Percentiles rank a stretch among this genome's conserved stretches.
Conservation (phyloP, 2,888 invertebrate genomes). For the Polyploca ridens region DNA sequence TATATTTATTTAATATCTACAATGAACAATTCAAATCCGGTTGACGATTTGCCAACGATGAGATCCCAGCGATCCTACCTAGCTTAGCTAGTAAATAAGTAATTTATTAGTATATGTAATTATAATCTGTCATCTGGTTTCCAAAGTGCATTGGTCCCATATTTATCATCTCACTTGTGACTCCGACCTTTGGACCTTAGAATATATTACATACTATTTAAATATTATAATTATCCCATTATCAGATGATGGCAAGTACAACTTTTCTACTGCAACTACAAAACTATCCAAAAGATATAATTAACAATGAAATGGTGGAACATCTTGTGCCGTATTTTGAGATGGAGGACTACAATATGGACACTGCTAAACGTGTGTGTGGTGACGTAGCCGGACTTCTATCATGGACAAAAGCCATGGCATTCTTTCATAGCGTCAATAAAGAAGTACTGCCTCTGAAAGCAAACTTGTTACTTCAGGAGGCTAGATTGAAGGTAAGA, state of each 20-base stretch:
- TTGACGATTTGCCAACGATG: no score
- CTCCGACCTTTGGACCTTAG: no score
- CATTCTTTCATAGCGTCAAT: conserved; percentile 97
- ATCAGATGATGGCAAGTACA: conserved; percentile 96
- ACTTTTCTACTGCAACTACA: conserved; percentile 96
- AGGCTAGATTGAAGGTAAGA: conserved; percentile 90
- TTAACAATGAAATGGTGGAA: conserved; percentile 99
- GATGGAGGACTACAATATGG: conserved; percentile 99
- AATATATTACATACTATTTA: neutral
- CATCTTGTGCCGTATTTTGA: conserved; percentile 95
- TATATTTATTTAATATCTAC: no score
- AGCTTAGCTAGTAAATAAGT: no score
- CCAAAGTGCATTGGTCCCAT: no score
- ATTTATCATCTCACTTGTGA: no score
- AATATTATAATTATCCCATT: conserved; percentile 16
- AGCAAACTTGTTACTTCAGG: conserved; percentile 95
- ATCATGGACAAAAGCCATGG: conserved; percentile 98
- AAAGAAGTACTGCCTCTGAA: conserved; percentile 98
- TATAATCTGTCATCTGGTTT: no score
- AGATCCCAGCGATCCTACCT: no score
- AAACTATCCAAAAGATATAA: conserved; percentile 98
- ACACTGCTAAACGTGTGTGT: conserved; percentile 97
- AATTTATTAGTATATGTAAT: no score
- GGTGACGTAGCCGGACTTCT: conserved; percentile 98
- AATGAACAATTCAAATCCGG: no score